Evolutionary conservation across 1,140 invertebrate genomes (phyloP), one percentile per base, ranked within the genome.

Genomic region (Megalonaias nervosa): DNA sequence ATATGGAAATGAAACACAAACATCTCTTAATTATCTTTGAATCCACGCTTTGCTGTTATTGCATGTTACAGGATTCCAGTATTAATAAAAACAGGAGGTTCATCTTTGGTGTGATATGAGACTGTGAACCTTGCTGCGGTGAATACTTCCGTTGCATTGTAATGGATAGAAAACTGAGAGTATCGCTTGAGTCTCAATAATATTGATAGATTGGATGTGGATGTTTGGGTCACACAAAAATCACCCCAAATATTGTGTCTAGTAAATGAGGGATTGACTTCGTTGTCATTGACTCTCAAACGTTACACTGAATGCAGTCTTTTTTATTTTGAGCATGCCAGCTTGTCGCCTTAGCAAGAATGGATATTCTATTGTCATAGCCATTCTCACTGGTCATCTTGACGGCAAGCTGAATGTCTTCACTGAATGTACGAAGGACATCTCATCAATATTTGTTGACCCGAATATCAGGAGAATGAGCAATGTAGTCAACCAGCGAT

Each of bases 311-410:
- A 71, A 60, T 11, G 19, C 38, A 38, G 26, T 9, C n/a, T 5
- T 16, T 9, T 71, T 17, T 55, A 60, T n/a, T 1, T 71, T 59
- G 31, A 71, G 17, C 69, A 71, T 19, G 38, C 60, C 69, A 26
- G 23, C 16, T 71, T 0, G 69, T 57, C 1, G 69, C 69, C 21
- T 16, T 61, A 2, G 69, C 11, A 15, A 71, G 17, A 19, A 70
- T 70, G 21, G 57, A 16, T 21, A 21, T 57, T 61, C 60, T 57
- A 62, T 71, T n/a, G 61, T 71, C 69, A 71, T 17, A 67, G 1
- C 1, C 6, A 12, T 48, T 23, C 26, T 67, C 26, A 67, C 17
- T 2, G 13, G 66, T 9, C 13, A 38, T 26, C 31, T 67, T 23
- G 13, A 67, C 1, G 13, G 31, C 66, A 26, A 48, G 15, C 14